These are phyloP conservation scores for Drosophila histrio DNA, from an alignment of 2,888 invertebrate genomes.

Conservation along the genomic window DNA sequence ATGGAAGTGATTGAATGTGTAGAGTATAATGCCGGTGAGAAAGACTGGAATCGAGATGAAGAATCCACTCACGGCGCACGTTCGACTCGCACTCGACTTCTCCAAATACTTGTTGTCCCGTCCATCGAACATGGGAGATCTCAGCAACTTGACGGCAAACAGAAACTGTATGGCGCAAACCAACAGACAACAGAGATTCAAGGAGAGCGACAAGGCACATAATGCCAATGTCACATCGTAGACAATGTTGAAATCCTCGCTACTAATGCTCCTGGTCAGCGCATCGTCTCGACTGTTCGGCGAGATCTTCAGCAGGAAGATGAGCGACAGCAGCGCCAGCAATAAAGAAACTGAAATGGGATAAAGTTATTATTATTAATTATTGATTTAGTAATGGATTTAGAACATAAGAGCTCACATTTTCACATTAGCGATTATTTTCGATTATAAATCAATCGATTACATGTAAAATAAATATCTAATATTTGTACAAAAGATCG, in stretches of 20 bases:
- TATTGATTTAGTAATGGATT: too few species aligned
- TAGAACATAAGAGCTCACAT: too few species aligned
- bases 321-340: conserved; percentile 91
- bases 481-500: too few species aligned
- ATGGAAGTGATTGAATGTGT: conserved; percentile 96
- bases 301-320: conserved; percentile 94
- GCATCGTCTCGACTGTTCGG: conserved; percentile 85
- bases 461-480: too few species aligned
- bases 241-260: conserved; percentile 93
- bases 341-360: conserved; percentile 89
- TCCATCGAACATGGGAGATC: conserved; percentile 91
- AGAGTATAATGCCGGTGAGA: conserved; percentile 95
- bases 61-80: conserved; percentile 96
- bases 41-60: conserved; percentile 97
- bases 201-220: conserved; percentile 93
- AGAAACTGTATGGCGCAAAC: conserved; percentile 97
- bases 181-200: conserved; percentile 95
- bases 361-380: background rate
- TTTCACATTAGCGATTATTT: too few species aligned
- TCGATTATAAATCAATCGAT: too few species aligned
- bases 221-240: conserved; percentile 96
- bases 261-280: conserved; percentile 85
- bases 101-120: conserved; percentile 95
- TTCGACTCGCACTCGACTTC: conserved; percentile 94
- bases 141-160: conserved; percentile 95